A percentile compares a stretch with the other conserved stretches of the same genome.
These are phyloP conservation scores for Trachelipus rathkii DNA, from an alignment of 1,140 invertebrate species.

Conservation along the genomic window DNA sequence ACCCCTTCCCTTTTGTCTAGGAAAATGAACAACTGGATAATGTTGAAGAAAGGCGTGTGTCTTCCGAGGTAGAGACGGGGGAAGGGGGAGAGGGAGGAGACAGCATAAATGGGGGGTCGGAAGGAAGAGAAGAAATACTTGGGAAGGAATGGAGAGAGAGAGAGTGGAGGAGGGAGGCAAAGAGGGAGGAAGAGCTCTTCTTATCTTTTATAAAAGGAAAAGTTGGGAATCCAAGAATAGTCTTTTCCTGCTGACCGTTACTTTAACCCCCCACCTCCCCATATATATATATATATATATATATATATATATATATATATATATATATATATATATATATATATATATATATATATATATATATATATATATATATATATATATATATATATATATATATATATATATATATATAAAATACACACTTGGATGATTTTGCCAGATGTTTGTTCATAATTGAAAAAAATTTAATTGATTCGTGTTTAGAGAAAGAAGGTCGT, in stretches of 20 bases:
- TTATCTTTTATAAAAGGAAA: too few relatives aligned
- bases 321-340: slow-evolving; percentile 10
- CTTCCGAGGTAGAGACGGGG: too few relatives aligned
- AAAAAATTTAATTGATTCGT: too few relatives aligned
- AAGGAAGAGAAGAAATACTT: background rate
- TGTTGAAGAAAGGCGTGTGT: background rate
- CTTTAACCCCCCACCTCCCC: background rate
- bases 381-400: background rate
- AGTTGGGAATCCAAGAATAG: background rate
- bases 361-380: slow-evolving; percentile 10
- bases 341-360: slow-evolving; percentile 12
- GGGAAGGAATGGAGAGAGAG: too few relatives aligned
- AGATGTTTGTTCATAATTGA: too few relatives aligned
- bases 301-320: background rate
- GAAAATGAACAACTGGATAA: background rate
- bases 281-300: background rate
- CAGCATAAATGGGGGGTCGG: too few relatives aligned
- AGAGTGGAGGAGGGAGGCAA: too few relatives aligned
- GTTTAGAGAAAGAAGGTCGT: too few relatives aligned
- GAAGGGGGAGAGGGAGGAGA: too few relatives aligned
- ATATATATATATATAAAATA: too few relatives aligned
- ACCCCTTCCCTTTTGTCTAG: background rate
- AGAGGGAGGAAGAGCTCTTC: too few relatives aligned
- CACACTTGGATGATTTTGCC: too few relatives aligned
- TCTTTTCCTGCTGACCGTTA: background rate